Conservation (phyloP, 2,888 invertebrate genomes). For the Calameuta filiformis region DNA sequence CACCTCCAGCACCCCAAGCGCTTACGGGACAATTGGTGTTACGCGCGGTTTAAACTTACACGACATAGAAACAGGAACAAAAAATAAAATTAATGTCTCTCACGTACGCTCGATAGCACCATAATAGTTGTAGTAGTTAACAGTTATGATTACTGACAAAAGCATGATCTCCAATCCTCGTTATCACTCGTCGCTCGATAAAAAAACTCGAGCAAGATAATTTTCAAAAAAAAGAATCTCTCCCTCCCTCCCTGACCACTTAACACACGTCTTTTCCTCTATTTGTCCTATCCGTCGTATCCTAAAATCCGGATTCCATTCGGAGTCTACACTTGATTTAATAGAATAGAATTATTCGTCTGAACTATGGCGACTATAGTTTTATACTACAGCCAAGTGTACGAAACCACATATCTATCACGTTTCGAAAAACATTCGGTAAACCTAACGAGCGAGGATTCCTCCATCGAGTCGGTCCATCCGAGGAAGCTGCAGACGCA, state of each 20-base stretch:
- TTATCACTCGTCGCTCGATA: background rate
- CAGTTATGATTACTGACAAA: background rate
- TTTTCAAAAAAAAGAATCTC: background rate
- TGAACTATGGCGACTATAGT: background rate
- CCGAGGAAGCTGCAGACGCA: background rate
- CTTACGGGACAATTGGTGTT: background rate
- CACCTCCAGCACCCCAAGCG: background rate
- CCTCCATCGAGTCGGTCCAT: background rate
- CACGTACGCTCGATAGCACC: constrained; percentile 25
- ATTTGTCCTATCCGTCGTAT: background rate
- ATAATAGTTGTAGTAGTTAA: background rate
- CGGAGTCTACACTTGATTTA: background rate
- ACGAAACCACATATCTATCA: background rate
- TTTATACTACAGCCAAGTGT: background rate
- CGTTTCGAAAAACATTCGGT: background rate
- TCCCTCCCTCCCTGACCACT: background rate
- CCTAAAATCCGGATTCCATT: background rate
- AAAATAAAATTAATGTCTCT: constrained; percentile 14
- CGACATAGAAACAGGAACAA: constrained; percentile 2
- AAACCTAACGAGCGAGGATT: background rate
- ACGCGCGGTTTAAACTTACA: constrained; percentile 6
- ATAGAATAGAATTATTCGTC: background rate
- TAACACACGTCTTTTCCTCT: background rate
- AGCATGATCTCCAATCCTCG: background rate
- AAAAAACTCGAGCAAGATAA: background rate